Base-by-base conservation (phyloP, 1,140 invertebrate genomes). In the Notospermus geniculatus region DNA sequence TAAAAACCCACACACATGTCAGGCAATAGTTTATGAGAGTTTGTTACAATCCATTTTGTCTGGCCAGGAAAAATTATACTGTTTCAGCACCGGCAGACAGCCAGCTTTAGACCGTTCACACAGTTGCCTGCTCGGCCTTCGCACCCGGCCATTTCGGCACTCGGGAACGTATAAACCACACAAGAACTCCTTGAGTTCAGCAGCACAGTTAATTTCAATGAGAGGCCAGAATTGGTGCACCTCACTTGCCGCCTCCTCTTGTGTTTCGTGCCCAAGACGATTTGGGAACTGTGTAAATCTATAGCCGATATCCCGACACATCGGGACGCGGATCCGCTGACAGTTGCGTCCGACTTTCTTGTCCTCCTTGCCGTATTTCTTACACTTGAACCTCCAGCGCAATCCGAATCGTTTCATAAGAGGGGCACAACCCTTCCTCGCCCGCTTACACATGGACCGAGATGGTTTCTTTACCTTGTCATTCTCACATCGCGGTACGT, bases 151-250 rank as follows among this genome's bases (percentile, higher is more conserved):
- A 15, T 36, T 36, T 4, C 32, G 32, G 23, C 95, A 98, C 0
- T 97, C 89, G 0, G 95, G 95, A 13, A 90, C 90, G 78, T 92
- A 98, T 19, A 98, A 85, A 0, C 91, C 90, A 82, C 95, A 98
- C 17, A 98, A 80, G 76, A 98, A 98, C 63, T 96, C 89, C 73
- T 93, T 90, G 23, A 96, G 82, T 78, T 97, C 91, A 0, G 90
- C 87, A 61, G 91, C 94, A 79, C 95, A 98, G 66, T 93, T 61
- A 23, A 61, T 56, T 41, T 56, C 27, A 2, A 60, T 50, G 13
- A 60, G 41, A 2, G 59, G 59, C 23, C 27, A 45, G 50, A 46
- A 60, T 43, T 27, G 22, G 41, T 43, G 36, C 32, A 67, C 67
- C 25, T 65, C 65, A 5, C 45, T n/a, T 2, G 53, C 62, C 23